Conservation (phyloP, 2,113 vertebrate species). For the Pleuronectes platessa region DNA sequence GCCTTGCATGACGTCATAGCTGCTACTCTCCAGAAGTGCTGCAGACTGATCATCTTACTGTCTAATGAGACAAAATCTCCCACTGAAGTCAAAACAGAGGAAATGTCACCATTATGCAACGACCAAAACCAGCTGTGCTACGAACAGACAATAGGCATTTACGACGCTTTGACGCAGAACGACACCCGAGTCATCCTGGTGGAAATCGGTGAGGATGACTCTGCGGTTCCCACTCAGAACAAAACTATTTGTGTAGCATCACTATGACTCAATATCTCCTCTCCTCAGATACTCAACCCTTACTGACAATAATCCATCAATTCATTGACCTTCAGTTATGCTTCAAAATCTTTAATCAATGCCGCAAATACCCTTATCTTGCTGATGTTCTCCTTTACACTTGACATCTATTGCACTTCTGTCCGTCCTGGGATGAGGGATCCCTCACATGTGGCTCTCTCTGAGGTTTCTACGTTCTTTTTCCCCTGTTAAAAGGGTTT, state of each 20-base stretch:
- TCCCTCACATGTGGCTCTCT: too few species aligned
- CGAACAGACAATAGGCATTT: conserved; percentile 85
- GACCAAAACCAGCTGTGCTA: conserved; percentile 63
- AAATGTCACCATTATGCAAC: not conserved
- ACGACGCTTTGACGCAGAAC: conserved; percentile 85
- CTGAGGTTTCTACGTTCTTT: too few species aligned
- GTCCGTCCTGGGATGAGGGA: too few species aligned
- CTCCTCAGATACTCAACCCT: too few species aligned
- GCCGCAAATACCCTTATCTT: too few species aligned
- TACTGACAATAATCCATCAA: too few species aligned
- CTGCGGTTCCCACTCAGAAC: not conserved
- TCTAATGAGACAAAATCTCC: conserved; percentile 14
- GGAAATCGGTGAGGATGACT: conserved; percentile 72
- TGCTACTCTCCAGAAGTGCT: conserved; percentile 79
- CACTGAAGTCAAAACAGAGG: not conserved
- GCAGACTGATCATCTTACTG: conserved; percentile 87
- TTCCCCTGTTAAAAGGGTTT: too few species aligned
- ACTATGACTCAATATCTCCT: too few species aligned
- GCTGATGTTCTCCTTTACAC: too few species aligned
- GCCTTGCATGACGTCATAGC: conserved; percentile 81
- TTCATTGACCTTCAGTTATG: too few species aligned
- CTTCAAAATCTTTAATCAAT: too few species aligned
- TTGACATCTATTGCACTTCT: too few species aligned
- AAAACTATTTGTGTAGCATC: not conserved
- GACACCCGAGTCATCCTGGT: conserved; percentile 86